Base-by-base conservation (phyloP, 2,113 vertebrate genomes). In the Poicephalus meyeri region DNA sequence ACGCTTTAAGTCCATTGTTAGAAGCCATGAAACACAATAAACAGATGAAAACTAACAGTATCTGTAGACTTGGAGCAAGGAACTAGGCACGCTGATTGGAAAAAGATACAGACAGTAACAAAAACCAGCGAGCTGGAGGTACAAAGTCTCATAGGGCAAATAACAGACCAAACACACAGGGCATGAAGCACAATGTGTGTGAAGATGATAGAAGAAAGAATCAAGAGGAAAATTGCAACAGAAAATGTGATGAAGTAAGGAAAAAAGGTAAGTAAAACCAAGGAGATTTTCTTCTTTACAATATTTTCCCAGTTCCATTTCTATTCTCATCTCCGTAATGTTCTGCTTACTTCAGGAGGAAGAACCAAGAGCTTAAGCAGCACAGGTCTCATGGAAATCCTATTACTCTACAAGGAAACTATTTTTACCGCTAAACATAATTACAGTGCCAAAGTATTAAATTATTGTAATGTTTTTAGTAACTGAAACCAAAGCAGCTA, bases 381-480 rank as follows among this genome's bases (percentile, higher is more conserved):
- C 21, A 66, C 46, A 53, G 42, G 49, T 60, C 19, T 86, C 35
- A 35, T 5, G 3, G 23, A 86, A 94, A 93, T 71, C 33, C 46
- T 78, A 21, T 70, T 90, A 58, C 23, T 88, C 37, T 42, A 46
- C 15, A 83, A 70, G 44, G 9, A 77, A 93, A 83, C 16, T 65
- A 39, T 58, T 82, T 31, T 88, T 79, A 90, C 53, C 83, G 17
- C 8, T 77, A 78, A 93, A 90, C 13, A 42, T 50, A 74, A 53
- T 55, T 74, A 47, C 23, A 39, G 3, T 66, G 26, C 4, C 11
- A 58, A 94, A 83, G 25, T 71, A 83, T 63, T 88, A 86, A 56
- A 90, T 78, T 84, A 60, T 53, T 70, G 23, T 68, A 44, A 60
- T 37, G n/a, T 55, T 91, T 96, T 94, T 78, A 94, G 46, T 80